Percentiles rank a stretch among this genome's conserved stretches.
Conservation (phyloP, 2,113 vertebrate species). For the Antechinus flavipes region DNA sequence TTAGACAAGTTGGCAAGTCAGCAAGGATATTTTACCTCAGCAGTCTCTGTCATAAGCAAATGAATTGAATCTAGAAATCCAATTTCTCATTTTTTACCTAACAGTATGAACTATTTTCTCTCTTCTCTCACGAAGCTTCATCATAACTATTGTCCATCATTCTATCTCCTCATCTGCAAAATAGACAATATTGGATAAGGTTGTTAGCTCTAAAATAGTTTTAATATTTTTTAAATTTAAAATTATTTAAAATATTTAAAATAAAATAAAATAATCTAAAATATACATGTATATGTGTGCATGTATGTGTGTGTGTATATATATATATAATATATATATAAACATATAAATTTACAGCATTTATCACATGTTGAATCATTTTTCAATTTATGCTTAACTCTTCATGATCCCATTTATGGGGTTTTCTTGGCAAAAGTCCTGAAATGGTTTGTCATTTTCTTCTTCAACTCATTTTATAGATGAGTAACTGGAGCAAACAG, state of each 20-base stretch:
- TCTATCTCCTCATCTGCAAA: background rate
- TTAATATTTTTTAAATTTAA: too few species aligned
- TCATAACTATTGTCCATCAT: background rate
- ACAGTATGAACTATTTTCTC: background rate
- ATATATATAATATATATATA: background rate
- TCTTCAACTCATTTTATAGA: too few species aligned
- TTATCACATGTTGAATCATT: background rate
- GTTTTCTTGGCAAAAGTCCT: too few species aligned
- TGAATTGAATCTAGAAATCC: constrained; percentile 64
- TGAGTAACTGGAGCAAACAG: too few species aligned
- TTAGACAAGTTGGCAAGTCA: constrained; percentile 62
- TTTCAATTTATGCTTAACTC: too few species aligned
- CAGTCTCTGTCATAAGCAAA: constrained; percentile 68
- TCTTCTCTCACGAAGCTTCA: background rate
- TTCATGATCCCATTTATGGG: too few species aligned
- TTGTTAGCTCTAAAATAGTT: background rate
- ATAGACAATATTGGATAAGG: background rate
- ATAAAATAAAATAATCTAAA: too few species aligned
- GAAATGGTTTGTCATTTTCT: too few species aligned
- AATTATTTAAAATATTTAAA: too few species aligned
- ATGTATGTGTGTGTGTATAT: too few species aligned
- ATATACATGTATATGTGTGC: background rate
- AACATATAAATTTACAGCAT: background rate
- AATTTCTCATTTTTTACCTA: constrained; percentile 57
- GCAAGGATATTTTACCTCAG: constrained; percentile 49